Base-by-base conservation (phyloP, 1,140 invertebrate species). In the Drosophila cardini region DNA sequence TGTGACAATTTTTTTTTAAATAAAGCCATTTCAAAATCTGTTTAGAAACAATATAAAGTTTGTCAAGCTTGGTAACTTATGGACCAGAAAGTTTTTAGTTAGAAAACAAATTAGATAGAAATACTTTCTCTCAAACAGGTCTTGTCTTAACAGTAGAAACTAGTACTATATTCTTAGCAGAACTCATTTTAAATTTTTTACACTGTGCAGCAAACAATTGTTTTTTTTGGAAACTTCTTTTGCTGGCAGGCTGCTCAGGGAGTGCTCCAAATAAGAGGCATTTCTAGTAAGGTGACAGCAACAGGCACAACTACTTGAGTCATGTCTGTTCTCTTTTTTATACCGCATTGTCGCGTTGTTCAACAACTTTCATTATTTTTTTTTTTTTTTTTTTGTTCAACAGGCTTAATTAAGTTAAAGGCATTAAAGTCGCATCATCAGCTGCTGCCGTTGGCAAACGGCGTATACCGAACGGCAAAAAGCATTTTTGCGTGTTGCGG, bases 401-500 rank as follows among this genome's bases (percentile, higher is more conserved):
- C 21, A 38, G 42, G 80, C 65, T 80, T 89, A 87, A 87, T 87
- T 72, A 70, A 89, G 83, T 87, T 83, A 84, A 89, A 75, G 84
- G 46, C 84, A 75, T 63, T 76, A 58, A 65, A 67, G 52, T 42
- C 62, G 57, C 61, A 57, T 60, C 58, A 56, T 64, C 73, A 68
- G 58, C 10, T 15, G 58, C 55, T 55, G 46, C 55, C 69, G 48
- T 13, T 50, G 48, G 48, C 67, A 45, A 61, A 50, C 61, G 21
- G 21, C 21, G 21, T 21, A 21, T 3, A 26, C 21, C 21, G 21
- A 26, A 26, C 21, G 73, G 67, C 76, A 58, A 68, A 89, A 89
- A 80, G 80, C 58, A 73, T 80, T 84, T 76, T 75, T 67, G 55
- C 70, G 76, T 77, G 84, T 89, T 80, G 83, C 76, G 84, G 80